A percentile compares a stretch with the other conserved stretches of the same genome.
Conservation (phyloP, 2,113 vertebrate species). For the Octodon degus region DNA sequence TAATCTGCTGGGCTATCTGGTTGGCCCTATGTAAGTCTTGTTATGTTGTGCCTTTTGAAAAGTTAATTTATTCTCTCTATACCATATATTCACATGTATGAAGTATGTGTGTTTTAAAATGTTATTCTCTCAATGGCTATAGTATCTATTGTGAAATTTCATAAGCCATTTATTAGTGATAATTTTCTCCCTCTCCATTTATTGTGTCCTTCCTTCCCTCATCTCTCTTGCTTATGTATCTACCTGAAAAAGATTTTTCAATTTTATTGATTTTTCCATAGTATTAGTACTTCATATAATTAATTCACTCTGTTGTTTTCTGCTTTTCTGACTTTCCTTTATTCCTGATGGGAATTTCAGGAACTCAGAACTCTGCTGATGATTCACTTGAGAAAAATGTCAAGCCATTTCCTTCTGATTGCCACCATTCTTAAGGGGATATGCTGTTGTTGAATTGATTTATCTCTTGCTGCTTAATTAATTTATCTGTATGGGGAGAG, state of each 20-base stretch:
- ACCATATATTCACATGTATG: neutral
- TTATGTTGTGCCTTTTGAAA: neutral
- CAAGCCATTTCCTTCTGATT: neutral
- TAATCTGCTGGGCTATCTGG: too few species aligned
- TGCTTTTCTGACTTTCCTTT: neutral
- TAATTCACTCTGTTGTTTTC: neutral
- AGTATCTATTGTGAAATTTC: neutral
- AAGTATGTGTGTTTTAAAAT: neutral
- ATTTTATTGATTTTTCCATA: neutral
- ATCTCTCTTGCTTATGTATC: neutral
- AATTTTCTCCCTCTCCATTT: neutral
- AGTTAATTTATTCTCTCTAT: neutral
- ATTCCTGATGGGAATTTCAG: neutral
- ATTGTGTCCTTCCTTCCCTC: neutral
- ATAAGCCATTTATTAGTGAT: too few species aligned
- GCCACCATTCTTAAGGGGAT: neutral
- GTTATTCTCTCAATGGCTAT: neutral
- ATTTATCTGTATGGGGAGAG: neutral
- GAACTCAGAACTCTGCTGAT: neutral
- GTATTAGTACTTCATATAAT: neutral
- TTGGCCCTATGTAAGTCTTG: too few species aligned
- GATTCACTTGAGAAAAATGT: neutral
- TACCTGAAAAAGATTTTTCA: neutral
- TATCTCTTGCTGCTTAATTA: neutral
- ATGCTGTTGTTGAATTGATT: neutral